Base-by-base conservation (phyloP, 2,797 vertebrate genomes). In the Gephyroberyx darwinii region DNA sequence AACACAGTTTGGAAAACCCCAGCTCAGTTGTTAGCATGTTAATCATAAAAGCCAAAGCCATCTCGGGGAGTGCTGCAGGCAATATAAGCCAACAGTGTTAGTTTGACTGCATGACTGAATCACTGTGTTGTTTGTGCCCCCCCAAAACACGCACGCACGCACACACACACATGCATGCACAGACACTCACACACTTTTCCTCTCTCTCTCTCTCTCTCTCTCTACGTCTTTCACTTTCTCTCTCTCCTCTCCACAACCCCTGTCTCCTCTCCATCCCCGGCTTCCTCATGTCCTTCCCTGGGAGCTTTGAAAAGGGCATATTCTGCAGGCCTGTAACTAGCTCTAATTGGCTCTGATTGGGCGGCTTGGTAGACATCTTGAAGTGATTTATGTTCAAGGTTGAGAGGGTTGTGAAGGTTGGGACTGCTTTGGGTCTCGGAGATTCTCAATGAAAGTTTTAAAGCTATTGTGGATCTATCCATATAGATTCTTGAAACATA, bases 301-400 rank as follows among this genome's bases (percentile, higher is more conserved):
- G 20, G 58, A 71, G 61, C 33, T 60, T 31, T 64, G 4, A 69
- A 82, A 80, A 82, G 72, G 87, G 56, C 78, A 84, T 65, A 74
- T 56, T 82, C 81, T 53, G 64, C 84, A 62, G 71, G 68, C 66
- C 67, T 80, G 39, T 74, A 84, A 90, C 78, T 39, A 77, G 69
- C 60, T 54, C 62, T 91, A 89, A 90, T 85, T 90, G 85, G 78
- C 80, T 78, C 71, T 88, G 86, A 91, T 93, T 91, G 84, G 78
- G 62, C 45, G 62, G 53, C 84, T 75, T 30, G 22, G 70, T 56
- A 76, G 84, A 88, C 90, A 92, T 92, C 88, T 90, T 89, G 90
- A 91, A 93, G 80, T 90, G 84, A 92, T 93, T 93, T 82, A 78
- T 71, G 81, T 68, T 84, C 76, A 82, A 85, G 86, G 89, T 85